These are phyloP conservation scores for Premnoplex brunnescens DNA, from an alignment of 2,797 vertebrate species.

Conservation along the genomic window DNA sequence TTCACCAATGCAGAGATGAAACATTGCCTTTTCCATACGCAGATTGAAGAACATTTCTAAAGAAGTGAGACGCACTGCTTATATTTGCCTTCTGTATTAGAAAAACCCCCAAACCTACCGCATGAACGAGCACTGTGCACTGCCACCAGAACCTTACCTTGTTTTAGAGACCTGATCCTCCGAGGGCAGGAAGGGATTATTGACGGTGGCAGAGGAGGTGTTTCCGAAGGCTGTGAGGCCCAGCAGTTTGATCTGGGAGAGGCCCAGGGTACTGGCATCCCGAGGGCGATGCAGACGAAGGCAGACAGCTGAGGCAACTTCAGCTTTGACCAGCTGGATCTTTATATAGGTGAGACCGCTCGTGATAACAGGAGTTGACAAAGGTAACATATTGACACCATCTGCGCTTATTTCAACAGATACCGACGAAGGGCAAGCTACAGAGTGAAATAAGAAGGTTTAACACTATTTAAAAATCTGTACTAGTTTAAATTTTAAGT, in stretches of 20 bases:
- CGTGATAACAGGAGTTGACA: constrained; percentile 95
- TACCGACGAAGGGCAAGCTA: constrained; percentile 97
- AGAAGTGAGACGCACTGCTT: background rate
- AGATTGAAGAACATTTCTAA: background rate
- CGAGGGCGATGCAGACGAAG: constrained; percentile 94
- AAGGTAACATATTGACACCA: constrained; percentile 96
- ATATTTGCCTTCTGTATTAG: background rate
- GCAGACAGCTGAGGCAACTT: constrained; percentile 96
- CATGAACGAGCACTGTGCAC: background rate
- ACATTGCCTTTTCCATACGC: background rate
- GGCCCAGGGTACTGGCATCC: constrained; percentile 94
- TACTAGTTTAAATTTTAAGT: background rate
- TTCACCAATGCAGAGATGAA: background rate
- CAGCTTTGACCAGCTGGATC: constrained; percentile 97
- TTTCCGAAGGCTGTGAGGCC: constrained; percentile 97
- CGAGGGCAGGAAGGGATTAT: constrained; percentile 97
- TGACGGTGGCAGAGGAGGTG: constrained; percentile 97
- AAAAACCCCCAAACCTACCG: background rate
- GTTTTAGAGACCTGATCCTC: constrained; percentile 99
- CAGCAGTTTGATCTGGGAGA: constrained; percentile 96
- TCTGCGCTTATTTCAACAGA: constrained; percentile 98
- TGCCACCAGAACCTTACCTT: constrained; percentile 77
- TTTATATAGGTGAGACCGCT: constrained; percentile 98
- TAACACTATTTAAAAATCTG: background rate
- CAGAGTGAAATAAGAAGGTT: constrained; percentile 35